phyloP scores from a whole-genome alignment of 2,888 invertebrate genomes.

The Drosophila subsilvestris region DNA sequence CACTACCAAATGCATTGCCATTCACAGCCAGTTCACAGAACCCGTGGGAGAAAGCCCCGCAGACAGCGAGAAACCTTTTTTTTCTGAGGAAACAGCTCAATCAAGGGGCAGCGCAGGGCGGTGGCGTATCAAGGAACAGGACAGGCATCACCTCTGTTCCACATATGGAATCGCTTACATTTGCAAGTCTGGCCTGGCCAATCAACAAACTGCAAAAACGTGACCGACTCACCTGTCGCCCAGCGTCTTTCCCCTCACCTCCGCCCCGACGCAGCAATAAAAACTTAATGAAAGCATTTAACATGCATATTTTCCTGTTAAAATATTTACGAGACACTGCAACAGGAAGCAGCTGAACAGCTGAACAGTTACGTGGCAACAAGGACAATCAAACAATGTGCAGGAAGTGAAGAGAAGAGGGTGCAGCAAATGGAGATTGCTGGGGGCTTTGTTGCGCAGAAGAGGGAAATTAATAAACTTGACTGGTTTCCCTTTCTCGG shows the following conservation, averaged over 20 bases:
- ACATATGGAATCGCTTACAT: conserved; percentile 53
- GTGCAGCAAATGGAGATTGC: conserved; percentile 19
- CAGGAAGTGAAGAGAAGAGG: conserved; percentile 19
- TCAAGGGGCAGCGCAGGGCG: conserved; percentile 15
- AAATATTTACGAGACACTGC: conserved; percentile 50
- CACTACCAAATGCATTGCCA: conserved; percentile 61
- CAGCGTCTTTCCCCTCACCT: conserved; percentile 3
- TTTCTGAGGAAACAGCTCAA: conserved; percentile 9
- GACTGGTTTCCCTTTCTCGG: conserved; percentile 38
- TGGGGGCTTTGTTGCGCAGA: conserved; percentile 14
- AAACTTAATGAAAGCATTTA: conserved; percentile 68
- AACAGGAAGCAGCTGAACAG: conserved; percentile 4
- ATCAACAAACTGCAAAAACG: conserved; percentile 43
- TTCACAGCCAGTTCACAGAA: conserved; percentile 40
- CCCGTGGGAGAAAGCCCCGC: neutral
- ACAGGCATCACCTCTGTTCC: conserved; percentile 49
- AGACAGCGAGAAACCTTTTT: conserved; percentile 5
- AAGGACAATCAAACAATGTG: conserved; percentile 28
- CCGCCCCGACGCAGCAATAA: conserved; percentile 45
- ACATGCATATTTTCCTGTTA: conserved; percentile 53
- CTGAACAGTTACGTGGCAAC: conserved; percentile 10
- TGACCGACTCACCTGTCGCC: conserved; percentile 9
- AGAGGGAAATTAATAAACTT: conserved; percentile 61
- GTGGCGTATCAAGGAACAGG: conserved; percentile 57
- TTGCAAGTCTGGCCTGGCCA: conserved; percentile 50